Evolutionary conservation across 1,140 invertebrate species (phyloP).

Genomic region (Papilio polytes): DNA sequence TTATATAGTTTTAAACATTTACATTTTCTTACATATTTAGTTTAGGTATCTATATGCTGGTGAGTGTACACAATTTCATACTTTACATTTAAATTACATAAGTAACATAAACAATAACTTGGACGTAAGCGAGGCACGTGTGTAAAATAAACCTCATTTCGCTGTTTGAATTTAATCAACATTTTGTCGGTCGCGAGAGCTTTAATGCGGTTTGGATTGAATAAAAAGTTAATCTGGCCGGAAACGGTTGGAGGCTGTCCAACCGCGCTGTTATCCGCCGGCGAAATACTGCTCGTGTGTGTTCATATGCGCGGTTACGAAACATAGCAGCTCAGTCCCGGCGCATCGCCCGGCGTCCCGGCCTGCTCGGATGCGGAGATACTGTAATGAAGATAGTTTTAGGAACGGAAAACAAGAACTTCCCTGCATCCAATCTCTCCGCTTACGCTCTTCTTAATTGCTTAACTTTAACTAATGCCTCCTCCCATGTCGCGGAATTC

Average conservation of each 20-base stretch:
- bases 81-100: not conserved
- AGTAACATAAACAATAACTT: not conserved
- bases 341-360: constrained; percentile 18
- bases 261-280: constrained; percentile 65
- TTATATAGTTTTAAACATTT: too few relatives aligned
- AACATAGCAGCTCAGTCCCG: constrained; percentile 35
- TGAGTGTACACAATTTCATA: not conserved
- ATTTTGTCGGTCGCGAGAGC: constrained; percentile 31
- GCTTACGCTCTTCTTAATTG: constrained; percentile 79
- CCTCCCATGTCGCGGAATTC: constrained; percentile 67
- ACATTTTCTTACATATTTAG: not conserved
- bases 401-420: constrained; percentile 75
- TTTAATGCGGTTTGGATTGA: constrained; percentile 55
- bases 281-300: constrained; percentile 54
- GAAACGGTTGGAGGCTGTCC: constrained; percentile 65
- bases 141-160: constrained; percentile 35
- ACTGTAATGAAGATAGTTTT: constrained; percentile 80
- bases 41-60: not conserved
- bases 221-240: constrained; percentile 63
- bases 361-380: constrained; percentile 51
- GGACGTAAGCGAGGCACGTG: not conserved
- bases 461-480: constrained; percentile 73
- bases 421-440: constrained; percentile 73
- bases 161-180: constrained; percentile 41
- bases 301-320: constrained; percentile 54